Conservation (phyloP, 1,140 invertebrate species). For the Aphelinus atriplicis region DNA sequence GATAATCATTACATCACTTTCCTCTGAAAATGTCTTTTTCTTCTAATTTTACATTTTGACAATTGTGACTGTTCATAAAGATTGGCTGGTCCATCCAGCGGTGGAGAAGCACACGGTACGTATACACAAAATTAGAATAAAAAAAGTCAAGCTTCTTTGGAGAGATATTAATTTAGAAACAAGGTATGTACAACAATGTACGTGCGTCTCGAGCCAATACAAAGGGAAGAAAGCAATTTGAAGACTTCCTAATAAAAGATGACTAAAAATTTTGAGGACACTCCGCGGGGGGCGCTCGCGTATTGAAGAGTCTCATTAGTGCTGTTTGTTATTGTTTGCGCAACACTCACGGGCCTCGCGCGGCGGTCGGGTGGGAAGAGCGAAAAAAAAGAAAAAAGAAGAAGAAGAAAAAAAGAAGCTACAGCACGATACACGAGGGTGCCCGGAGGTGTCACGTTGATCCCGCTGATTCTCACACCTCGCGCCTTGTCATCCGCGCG, state of each 20-base stretch:
- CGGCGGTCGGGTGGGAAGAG: no score
- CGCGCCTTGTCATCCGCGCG: slow-evolving; percentile 47
- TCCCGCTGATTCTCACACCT: slow-evolving; percentile 63
- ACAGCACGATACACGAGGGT: slow-evolving; percentile 56
- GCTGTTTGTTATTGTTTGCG: slow-evolving; percentile 65
- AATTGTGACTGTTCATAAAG: no score
- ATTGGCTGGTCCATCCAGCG: no score
- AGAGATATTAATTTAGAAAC: no score
- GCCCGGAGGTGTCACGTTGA: slow-evolving; percentile 64
- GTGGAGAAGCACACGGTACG: no score
- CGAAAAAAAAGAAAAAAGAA: slow-evolving; percentile 24
- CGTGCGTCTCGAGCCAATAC: slow-evolving; percentile 4
- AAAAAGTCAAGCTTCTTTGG: no score
- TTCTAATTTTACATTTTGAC: no score
- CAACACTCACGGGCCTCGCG: slow-evolving; percentile 46
- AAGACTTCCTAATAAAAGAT: slow-evolving; percentile 28
- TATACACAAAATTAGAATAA: no score
- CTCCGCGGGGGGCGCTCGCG: slow-evolving; percentile 19
- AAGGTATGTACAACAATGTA: neutral
- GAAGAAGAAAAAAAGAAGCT: slow-evolving; percentile 16
- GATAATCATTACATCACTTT: no score
- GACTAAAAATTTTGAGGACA: slow-evolving; percentile 24
- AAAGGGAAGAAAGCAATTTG: neutral
- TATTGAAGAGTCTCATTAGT: slow-evolving; percentile 66
- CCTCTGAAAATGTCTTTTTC: no score